A percentile compares a stretch with the other conserved stretches of the same genome.
phyloP scores from a whole-genome alignment of 2,113 vertebrate genomes.

The Capreolus pygargus region DNA sequence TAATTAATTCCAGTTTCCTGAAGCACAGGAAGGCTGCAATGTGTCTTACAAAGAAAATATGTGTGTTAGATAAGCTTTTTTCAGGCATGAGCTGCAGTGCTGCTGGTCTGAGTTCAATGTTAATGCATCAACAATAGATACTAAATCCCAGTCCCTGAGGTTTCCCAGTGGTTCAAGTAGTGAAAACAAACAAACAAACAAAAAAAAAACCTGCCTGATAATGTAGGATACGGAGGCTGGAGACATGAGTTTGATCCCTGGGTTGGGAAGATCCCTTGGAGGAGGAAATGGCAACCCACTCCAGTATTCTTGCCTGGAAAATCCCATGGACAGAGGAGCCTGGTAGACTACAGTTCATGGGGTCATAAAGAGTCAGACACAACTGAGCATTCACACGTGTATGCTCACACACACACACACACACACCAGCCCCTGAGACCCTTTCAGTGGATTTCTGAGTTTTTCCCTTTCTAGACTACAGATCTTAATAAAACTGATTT shows the following conservation, averaged over 20 bases:
- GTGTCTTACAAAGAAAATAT: background rate
- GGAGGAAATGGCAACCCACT: background rate
- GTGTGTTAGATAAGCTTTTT: background rate
- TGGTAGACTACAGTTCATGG: background rate
- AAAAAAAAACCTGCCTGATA: background rate
- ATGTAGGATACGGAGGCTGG: background rate
- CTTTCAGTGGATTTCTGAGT: fast-evolving
- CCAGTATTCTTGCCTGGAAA: background rate
- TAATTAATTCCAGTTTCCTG: background rate
- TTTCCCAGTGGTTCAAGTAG: background rate
- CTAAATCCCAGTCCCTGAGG: background rate
- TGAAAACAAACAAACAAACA: background rate
- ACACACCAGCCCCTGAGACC: background rate
- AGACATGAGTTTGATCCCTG: background rate
- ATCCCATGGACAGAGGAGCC: background rate
- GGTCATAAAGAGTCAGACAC: background rate
- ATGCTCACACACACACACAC: background rate
- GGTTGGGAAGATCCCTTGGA: background rate
- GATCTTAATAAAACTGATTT: too few species aligned
- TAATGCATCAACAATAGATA: background rate
- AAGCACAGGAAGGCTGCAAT: background rate
- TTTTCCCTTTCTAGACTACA: background rate
- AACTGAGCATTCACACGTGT: fast-evolving
- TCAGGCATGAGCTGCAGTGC: background rate
- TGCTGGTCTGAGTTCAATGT: background rate